Conservation (phyloP, 2,888 invertebrate species). For the Phoenoteleia sp. region DNA sequence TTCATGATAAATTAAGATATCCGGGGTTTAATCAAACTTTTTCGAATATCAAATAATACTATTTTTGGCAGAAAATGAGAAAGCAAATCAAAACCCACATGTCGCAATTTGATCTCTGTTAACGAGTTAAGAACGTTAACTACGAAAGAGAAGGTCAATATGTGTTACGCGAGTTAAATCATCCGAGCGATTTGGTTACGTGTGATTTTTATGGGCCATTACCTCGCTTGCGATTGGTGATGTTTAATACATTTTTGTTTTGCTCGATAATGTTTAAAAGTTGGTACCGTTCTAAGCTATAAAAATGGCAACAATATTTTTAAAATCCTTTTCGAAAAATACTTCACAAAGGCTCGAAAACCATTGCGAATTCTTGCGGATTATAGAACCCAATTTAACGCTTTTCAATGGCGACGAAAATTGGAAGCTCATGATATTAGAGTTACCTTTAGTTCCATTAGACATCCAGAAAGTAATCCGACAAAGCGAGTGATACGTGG, state of each 20-base stretch:
- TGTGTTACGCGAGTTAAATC: constrained; percentile 3
- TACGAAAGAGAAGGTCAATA: no score
- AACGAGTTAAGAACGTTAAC: constrained; percentile 6
- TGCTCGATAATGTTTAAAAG: constrained; percentile 58
- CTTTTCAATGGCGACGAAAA: no score
- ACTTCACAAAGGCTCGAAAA: no score
- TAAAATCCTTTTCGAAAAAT: no score
- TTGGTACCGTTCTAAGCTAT: neutral
- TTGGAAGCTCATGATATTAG: no score
- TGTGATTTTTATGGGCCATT: constrained; percentile 67
- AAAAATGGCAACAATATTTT: neutral
- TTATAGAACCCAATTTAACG: no score
- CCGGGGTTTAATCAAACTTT: neutral
- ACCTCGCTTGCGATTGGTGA: constrained; percentile 26
- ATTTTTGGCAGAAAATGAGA: constrained; percentile 6
- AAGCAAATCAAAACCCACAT: neutral
- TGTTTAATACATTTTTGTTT: constrained; percentile 56
- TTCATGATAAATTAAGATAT: neutral
- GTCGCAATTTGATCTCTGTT: constrained; percentile 6
- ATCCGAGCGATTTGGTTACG: constrained; percentile 46
- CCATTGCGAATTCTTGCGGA: no score
- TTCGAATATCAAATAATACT: constrained; percentile 3
- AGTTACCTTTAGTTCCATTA: no score
- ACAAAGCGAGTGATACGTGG: no score
- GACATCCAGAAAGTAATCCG: no score